phyloP scores from a whole-genome alignment of 2,888 invertebrate species.

The Himalopsyche japonica region DNA sequence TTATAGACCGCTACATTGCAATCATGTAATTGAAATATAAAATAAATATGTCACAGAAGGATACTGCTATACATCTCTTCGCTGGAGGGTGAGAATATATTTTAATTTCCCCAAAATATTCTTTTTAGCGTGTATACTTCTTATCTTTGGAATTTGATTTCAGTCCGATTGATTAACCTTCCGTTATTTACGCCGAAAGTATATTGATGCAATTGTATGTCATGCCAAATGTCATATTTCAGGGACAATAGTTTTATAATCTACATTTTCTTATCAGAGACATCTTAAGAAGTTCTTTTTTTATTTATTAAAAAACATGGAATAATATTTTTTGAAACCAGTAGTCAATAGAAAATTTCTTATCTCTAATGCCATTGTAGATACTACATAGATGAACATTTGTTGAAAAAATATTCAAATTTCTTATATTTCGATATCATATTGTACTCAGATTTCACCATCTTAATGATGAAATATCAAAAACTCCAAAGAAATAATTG shows the following conservation, averaged over 20 bases:
- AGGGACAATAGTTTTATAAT: constrained; percentile 15
- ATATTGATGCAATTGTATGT: constrained; percentile 20
- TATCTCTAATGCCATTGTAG: neutral
- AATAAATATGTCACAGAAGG: constrained; percentile 70
- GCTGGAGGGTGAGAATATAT: constrained; percentile 85
- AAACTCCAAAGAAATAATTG: too few relatives aligned
- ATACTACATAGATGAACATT: too few relatives aligned
- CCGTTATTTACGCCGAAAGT: constrained; percentile 22
- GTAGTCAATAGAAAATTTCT: neutral
- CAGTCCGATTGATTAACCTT: constrained; percentile 16
- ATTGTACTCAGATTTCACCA: too few relatives aligned
- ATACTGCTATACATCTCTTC: constrained; percentile 90
- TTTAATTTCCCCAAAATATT: constrained; percentile 14
- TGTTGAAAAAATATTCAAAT: too few relatives aligned
- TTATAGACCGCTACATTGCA: constrained; percentile 59
- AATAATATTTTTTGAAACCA: neutral
- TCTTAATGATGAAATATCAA: too few relatives aligned
- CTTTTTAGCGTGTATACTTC: neutral
- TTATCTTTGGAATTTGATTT: constrained; percentile 1
- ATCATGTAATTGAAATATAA: constrained; percentile 54
- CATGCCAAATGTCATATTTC: constrained; percentile 31
- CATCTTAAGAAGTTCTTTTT: neutral
- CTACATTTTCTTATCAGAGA: neutral
- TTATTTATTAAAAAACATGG: neutral
- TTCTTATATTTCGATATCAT: too few relatives aligned